Evolutionary conservation across 2,113 vertebrate genomes (phyloP), one percentile per base, ranked within the genome.

Genomic region (Lasiurus cinereus): DNA sequence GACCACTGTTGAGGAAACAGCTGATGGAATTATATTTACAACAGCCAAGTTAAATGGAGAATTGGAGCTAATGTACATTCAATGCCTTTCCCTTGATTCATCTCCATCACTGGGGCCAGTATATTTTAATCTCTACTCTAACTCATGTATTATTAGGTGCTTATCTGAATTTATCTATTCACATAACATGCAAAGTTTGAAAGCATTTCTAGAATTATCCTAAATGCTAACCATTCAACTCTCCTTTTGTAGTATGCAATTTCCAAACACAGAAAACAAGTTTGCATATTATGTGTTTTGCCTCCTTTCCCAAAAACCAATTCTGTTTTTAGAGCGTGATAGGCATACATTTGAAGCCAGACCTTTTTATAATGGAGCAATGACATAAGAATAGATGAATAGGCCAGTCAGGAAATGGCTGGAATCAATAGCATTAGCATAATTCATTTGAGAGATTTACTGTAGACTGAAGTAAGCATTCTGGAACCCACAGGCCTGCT

Each of bases 351-450:
- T 88, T 88, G 92, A 93, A 19, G 77, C 83, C 93, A 79, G 97
- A 92, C 97, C 80, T 43, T 82, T 96, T 91, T 94, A 90, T 70
- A 94, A 98, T 83, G 96, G 93, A 98, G 95, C 96, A 97, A 46
- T 95, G 72, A 91, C 96, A 96, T 93, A 97, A 95, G 91, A 91
- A 94, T 52, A 94, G 33, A 98, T 96, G 77, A 56, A 88, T 70
- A 91, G 29, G 29, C 36, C 79, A 96, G 59, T 79, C 86, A 96
- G 96, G 64, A n/a, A 94, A 96, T 97, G 80, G 62, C 96, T 97
- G 97, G 95, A 96, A 97, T 97, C 96, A 97, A 90, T 94, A 84
- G 96, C 50, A 91, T 92, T 95, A 94, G 72, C 94, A 95, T 96
- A 93, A 96, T 90, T 90, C 80, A 97, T 93, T 74, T 92, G 95